Percentiles rank a stretch among this genome's conserved stretches.
These are phyloP conservation scores for Rissa tridactyla DNA, from an alignment of 2,113 vertebrate genomes.

Conservation along the genomic window DNA sequence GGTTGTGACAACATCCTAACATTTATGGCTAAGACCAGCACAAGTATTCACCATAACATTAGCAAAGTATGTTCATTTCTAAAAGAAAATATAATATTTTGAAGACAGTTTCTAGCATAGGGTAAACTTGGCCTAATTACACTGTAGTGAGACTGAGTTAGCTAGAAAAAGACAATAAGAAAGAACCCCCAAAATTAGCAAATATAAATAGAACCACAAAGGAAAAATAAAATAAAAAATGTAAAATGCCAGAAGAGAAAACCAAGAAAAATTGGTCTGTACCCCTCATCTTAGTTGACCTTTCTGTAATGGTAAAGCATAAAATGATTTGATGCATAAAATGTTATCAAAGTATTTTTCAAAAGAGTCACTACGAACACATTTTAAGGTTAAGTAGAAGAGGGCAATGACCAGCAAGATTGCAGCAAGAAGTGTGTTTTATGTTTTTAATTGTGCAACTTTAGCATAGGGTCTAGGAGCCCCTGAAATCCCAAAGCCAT, in stretches of 20 bases:
- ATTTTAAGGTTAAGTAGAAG: slow-evolving; percentile 32
- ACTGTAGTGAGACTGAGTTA: background rate
- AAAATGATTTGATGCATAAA: slow-evolving; percentile 30
- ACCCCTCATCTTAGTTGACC: background rate
- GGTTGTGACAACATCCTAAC: background rate
- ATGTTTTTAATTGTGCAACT: background rate
- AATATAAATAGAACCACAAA: background rate
- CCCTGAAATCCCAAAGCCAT: background rate
- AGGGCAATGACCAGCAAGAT: background rate
- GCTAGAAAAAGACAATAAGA: background rate
- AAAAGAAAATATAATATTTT: background rate
- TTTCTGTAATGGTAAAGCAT: slow-evolving; percentile 22
- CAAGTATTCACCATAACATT: background rate
- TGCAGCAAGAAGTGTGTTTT: background rate
- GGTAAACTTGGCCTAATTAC: background rate
- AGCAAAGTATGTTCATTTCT: background rate
- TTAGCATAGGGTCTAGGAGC: background rate
- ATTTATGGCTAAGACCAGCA: background rate
- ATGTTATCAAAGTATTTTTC: background rate
- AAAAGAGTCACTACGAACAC: background rate
- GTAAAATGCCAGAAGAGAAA: background rate
- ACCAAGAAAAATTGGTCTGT: background rate
- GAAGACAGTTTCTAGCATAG: background rate
- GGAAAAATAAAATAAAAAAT: slow-evolving; percentile 1
- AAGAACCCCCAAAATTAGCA: background rate